Conservation (phyloP, 2,888 invertebrate genomes). For the Oxytorus armatus region DNA sequence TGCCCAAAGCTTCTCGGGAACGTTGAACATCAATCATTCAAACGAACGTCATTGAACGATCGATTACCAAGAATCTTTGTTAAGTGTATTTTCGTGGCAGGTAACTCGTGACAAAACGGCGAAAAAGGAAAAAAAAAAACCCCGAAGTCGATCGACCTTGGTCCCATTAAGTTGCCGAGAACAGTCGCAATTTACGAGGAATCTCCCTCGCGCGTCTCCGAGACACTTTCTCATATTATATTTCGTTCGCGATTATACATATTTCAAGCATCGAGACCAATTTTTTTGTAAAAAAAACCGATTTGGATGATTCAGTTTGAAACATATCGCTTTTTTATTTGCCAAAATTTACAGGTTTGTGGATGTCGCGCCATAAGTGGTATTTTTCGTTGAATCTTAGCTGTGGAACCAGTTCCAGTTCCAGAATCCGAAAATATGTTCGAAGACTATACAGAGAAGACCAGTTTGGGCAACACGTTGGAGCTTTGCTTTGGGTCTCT, state of each 20-base stretch:
- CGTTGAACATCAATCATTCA: constrained; percentile 1
- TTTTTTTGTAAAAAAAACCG: constrained; percentile 21
- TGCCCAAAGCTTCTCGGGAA: background rate
- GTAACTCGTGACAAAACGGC: constrained; percentile 10
- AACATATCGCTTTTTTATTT: constrained; percentile 33
- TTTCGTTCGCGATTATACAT: constrained; percentile 17
- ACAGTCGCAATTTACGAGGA: constrained; percentile 50
- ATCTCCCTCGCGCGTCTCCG: constrained; percentile 29
- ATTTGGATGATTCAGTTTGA: constrained; percentile 30
- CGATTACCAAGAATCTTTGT: constrained; percentile 26
- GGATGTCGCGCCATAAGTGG: constrained; percentile 45
- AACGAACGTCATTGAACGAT: constrained; percentile 9
- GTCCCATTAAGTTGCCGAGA: constrained; percentile 53
- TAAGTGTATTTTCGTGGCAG: constrained; percentile 1
- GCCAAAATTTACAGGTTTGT: constrained; percentile 44
- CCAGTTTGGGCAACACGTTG: constrained; percentile 56
- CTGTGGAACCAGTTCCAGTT: constrained; percentile 63
- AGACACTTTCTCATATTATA: constrained; percentile 59
- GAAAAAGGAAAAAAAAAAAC: constrained; percentile 28
- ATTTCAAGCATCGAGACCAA: constrained; percentile 12
- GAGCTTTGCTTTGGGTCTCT: constrained; percentile 34
- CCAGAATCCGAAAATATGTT: constrained; percentile 51
- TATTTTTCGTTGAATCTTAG: constrained; percentile 44
- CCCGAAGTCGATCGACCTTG: constrained; percentile 59
- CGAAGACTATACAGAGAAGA: constrained; percentile 30